Evolutionary conservation across 2,797 vertebrate genomes (phyloP).

Genomic region (Echiichthys vipera): DNA sequence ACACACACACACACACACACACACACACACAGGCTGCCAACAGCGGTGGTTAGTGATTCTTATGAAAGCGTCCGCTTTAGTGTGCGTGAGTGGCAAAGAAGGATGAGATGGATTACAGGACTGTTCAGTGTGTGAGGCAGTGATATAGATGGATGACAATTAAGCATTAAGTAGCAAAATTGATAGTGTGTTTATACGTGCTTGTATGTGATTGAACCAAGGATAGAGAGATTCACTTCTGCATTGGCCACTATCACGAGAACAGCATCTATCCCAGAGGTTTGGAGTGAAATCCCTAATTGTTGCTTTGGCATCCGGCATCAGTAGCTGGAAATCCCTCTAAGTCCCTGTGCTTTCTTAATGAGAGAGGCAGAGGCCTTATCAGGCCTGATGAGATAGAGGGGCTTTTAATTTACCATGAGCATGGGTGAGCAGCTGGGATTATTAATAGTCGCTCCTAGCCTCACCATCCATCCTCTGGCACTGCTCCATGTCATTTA

Average conservation of each 20-base stretch:
- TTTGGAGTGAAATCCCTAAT: conserved; percentile 79
- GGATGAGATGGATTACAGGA: conserved; percentile 68
- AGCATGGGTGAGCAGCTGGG: conserved; percentile 76
- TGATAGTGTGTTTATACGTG: conserved; percentile 55
- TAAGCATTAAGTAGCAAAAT: conserved; percentile 50
- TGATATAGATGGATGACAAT: conserved; percentile 57
- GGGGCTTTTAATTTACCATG: conserved; percentile 79
- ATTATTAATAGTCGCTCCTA: conserved; percentile 79
- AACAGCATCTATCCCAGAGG: conserved; percentile 69
- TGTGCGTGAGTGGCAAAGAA: conserved; percentile 55
- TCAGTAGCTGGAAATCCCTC: conserved; percentile 81
- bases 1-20: conserved; percentile 51
- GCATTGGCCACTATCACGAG: conserved; percentile 55
- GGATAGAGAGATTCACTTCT: conserved; percentile 48
- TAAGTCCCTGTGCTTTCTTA: conserved; percentile 80
- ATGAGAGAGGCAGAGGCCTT: conserved; percentile 80
- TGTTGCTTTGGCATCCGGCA: conserved; percentile 76
- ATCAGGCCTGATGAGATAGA: conserved; percentile 81
- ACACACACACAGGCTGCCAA: conserved; percentile 54
- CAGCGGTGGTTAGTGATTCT: conserved; percentile 71
- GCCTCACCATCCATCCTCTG: conserved; percentile 70
- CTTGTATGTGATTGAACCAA: conserved; percentile 46
- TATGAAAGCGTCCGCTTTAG: conserved; percentile 62
- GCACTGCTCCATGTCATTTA: conserved; percentile 72
- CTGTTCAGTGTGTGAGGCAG: conserved; percentile 55